Evolutionary conservation across 2,113 vertebrate species (phyloP).

Genomic region (Eptatretus burgeri): DNA sequence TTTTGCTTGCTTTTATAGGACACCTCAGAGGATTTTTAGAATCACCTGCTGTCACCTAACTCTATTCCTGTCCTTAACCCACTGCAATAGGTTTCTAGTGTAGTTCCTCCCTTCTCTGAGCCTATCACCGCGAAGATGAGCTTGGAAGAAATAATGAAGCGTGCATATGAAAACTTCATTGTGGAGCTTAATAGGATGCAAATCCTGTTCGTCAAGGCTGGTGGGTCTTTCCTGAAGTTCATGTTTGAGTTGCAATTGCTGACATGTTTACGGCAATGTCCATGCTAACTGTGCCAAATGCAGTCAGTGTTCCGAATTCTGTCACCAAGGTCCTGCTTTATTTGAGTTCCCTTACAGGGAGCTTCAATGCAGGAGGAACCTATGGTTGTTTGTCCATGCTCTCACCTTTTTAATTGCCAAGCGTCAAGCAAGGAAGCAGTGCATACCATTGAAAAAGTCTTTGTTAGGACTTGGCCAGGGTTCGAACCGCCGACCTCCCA

Average conservation of each 20-base stretch:
- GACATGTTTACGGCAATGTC: neutral
- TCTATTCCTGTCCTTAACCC: constrained; percentile 12
- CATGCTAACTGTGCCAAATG: constrained; percentile 5
- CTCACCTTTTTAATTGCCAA: no score
- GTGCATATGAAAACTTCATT: constrained; percentile 65
- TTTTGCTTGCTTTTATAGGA: constrained; percentile 26
- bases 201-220: constrained; percentile 53
- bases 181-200: constrained; percentile 57
- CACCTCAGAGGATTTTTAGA: constrained; percentile 29
- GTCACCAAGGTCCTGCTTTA: constrained; percentile 5
- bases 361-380: no score
- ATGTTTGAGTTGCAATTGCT: constrained; percentile 6
- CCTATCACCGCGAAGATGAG: constrained; percentile 31
- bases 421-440: no score
- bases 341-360: neutral
- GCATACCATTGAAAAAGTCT: no score
- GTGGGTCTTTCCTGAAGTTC: constrained; percentile 20
- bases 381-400: no score
- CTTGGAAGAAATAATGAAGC: constrained; percentile 78
- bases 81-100: no score
- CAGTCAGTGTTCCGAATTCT: constrained; percentile 8
- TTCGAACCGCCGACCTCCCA: no score
- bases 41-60: constrained; percentile 15
- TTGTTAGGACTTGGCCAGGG: no score
- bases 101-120: neutral